phyloP scores from a whole-genome alignment of 64 coral and sea anemone genomes.

The Actinia tenebrosa region DNA sequence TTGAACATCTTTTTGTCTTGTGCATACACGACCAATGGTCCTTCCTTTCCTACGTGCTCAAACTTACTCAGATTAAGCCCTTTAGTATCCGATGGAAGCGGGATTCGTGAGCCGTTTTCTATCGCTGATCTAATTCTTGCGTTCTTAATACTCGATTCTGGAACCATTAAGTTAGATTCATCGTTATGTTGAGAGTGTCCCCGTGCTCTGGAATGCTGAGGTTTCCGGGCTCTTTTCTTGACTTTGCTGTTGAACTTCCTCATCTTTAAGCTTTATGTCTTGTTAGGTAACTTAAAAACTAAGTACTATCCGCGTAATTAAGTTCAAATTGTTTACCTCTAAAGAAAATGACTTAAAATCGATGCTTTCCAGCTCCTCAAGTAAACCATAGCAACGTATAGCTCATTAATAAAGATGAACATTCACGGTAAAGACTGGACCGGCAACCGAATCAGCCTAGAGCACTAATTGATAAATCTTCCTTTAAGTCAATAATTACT shows the following conservation, averaged over 20 bases:
- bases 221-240: slow-evolving; percentile 5
- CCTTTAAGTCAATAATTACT: neutral
- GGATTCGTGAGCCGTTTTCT: slow-evolving; percentile 64
- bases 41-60: slow-evolving; percentile 68
- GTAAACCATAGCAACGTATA: neutral
- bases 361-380: neutral
- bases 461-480: neutral
- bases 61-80: slow-evolving; percentile 66
- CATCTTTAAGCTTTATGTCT: slow-evolving; percentile 1
- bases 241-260: neutral
- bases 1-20: slow-evolving; percentile 11
- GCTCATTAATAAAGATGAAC: neutral
- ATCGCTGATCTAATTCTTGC: slow-evolving; percentile 82
- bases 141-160: slow-evolving; percentile 21
- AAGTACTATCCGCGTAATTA: neutral
- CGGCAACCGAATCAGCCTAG: neutral
- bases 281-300: neutral
- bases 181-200: neutral
- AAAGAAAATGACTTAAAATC: neutral
- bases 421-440: neutral
- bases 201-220: neutral
- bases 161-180: neutral
- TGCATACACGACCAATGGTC: slow-evolving; percentile 69
- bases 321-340: neutral
- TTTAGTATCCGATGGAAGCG: slow-evolving; percentile 54